phyloP scores from a whole-genome alignment of 2,113 vertebrate genomes.

The Mirza zaza region DNA sequence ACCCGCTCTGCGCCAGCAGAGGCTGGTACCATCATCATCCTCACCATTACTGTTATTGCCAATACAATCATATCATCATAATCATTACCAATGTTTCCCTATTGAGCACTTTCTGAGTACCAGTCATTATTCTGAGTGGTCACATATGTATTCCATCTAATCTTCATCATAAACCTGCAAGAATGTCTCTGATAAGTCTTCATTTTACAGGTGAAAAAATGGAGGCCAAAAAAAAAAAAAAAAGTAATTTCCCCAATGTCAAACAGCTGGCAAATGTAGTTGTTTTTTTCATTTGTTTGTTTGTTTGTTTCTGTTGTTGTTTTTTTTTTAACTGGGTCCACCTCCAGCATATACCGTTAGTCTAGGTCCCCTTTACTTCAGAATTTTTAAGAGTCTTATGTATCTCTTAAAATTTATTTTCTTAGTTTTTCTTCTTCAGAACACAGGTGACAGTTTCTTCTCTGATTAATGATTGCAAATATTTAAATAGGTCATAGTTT shows the following conservation, averaged over 20 bases:
- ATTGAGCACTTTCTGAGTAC: neutral
- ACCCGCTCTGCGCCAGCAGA: neutral
- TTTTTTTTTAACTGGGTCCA: neutral
- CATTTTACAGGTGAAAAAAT: neutral
- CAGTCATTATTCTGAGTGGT: neutral
- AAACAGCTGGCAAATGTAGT: neutral
- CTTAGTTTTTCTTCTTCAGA: neutral
- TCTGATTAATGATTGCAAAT: neutral
- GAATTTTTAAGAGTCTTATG: neutral
- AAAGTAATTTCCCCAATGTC: neutral
- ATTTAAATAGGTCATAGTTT: neutral
- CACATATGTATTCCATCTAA: neutral
- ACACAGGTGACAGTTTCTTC: neutral
- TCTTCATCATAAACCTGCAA: neutral
- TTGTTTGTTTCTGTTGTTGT: neutral
- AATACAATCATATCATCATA: neutral
- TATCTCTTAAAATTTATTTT: neutral
- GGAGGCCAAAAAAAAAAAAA: neutral
- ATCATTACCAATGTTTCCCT: neutral
- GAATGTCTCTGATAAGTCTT: neutral
- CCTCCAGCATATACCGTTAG: neutral
- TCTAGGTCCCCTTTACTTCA: neutral
- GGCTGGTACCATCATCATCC: accelerated
- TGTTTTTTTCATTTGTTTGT: neutral
- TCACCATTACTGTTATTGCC: accelerated